Evolutionary conservation across 2,113 vertebrate species (phyloP).

Genomic region (Oceanites oceanicus): DNA sequence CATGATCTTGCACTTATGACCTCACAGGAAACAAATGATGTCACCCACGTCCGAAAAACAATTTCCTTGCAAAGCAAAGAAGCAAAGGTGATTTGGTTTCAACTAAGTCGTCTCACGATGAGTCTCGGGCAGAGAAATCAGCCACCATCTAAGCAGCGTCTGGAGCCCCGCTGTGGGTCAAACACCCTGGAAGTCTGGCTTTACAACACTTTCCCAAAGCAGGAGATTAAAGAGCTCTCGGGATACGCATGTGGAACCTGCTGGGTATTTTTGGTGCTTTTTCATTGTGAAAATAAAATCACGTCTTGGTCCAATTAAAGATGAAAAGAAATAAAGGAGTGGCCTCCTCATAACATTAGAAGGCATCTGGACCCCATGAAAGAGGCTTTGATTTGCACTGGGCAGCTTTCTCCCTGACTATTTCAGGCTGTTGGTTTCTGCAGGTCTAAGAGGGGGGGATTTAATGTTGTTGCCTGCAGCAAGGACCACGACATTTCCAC

Average conservation of each 20-base stretch:
- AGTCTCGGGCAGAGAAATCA: background rate
- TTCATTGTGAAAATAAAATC: background rate
- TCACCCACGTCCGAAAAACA: background rate
- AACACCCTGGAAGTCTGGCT: background rate
- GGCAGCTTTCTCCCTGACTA: background rate
- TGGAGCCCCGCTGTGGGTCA: background rate
- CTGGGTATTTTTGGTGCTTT: background rate
- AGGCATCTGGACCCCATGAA: slow-evolving; percentile 35
- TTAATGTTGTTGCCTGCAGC: background rate
- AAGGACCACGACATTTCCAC: fast-evolving
- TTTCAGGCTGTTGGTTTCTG: background rate
- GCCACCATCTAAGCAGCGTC: background rate
- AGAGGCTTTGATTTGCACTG: background rate
- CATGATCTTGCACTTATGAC: slow-evolving; percentile 35
- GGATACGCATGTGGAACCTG: background rate
- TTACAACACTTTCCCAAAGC: background rate
- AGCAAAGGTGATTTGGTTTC: background rate
- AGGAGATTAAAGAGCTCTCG: background rate
- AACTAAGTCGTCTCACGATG: background rate
- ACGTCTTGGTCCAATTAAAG: slow-evolving; percentile 22
- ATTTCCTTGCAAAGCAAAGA: slow-evolving; percentile 1
- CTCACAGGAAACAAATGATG: slow-evolving; percentile 45
- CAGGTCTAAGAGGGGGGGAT: background rate
- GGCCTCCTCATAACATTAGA: background rate
- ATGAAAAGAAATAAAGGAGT: slow-evolving; percentile 15